A percentile compares a stretch with the other conserved stretches of the same genome.
These are phyloP conservation scores for Sciurus vulgaris DNA, from an alignment of 2,797 vertebrate genomes.

Conservation along the genomic window DNA sequence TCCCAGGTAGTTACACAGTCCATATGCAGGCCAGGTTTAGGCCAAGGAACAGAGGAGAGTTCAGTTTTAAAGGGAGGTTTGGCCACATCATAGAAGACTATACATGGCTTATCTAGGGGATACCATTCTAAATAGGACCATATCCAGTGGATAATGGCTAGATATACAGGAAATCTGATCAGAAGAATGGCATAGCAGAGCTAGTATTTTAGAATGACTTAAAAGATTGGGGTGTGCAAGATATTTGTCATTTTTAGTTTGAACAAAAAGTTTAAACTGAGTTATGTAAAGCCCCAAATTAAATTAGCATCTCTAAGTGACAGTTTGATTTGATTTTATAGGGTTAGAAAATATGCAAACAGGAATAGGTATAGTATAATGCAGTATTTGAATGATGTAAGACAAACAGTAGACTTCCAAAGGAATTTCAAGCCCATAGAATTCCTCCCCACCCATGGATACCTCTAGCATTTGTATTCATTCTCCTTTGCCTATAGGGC, in stretches of 20 bases:
- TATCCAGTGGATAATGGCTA: not conserved
- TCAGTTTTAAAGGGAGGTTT: not conserved
- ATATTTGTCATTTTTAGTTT: not conserved
- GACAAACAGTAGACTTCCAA: not conserved
- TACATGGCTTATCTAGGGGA: not conserved
- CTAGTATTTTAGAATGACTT: not conserved
- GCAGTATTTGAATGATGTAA: not conserved
- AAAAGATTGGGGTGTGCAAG: not conserved
- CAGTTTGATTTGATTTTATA: not conserved
- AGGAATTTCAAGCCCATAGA: not conserved
- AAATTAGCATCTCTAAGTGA: not conserved
- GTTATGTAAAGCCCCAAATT: not conserved
- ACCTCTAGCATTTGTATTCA: not conserved
- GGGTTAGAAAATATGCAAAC: not conserved
- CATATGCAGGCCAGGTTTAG: not conserved
- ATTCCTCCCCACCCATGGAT: not conserved
- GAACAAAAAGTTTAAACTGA: constrained; percentile 20
- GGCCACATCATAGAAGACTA: not conserved
- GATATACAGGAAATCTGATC: not conserved
- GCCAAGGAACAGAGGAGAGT: not conserved
- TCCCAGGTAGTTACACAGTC: not conserved
- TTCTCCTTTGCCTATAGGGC: not conserved
- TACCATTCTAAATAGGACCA: not conserved
- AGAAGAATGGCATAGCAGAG: not conserved
- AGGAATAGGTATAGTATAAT: not conserved